Evolutionary conservation across 2,888 invertebrate genomes (phyloP).

Genomic region (Bruchidius siliquastri): DNA sequence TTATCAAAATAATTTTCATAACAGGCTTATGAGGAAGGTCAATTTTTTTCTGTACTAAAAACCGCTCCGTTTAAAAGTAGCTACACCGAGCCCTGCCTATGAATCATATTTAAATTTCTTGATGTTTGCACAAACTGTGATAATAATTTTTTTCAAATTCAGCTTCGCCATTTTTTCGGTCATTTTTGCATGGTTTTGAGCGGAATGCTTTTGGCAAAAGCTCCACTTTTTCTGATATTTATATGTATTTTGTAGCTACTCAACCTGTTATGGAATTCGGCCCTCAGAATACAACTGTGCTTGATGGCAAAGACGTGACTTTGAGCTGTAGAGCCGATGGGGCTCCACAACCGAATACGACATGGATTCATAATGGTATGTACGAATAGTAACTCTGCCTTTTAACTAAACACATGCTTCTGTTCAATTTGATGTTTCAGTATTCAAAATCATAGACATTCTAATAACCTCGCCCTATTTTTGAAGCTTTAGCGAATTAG

Average conservation of each 20-base stretch:
- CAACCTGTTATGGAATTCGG: slow-evolving; percentile 80
- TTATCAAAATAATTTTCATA: no score
- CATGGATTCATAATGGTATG: slow-evolving; percentile 90
- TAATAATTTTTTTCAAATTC: neutral
- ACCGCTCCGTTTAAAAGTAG: no score
- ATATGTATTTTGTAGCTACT: slow-evolving; percentile 54
- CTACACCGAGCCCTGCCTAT: no score
- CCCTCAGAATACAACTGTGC: slow-evolving; percentile 81
- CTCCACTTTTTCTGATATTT: neutral
- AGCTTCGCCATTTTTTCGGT: neutral
- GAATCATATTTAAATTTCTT: neutral
- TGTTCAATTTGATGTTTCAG: neutral
- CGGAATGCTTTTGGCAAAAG: neutral
- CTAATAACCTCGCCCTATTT: slow-evolving; percentile 2
- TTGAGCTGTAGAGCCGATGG: slow-evolving; percentile 84
- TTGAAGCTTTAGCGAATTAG: neutral
- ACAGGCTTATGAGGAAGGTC: no score
- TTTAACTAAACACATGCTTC: neutral
- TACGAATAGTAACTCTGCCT: slow-evolving; percentile 11
- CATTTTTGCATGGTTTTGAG: neutral
- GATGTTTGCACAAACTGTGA: neutral
- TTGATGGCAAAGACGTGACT: slow-evolving; percentile 90
- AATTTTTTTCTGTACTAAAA: no score
- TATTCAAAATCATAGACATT: neutral
- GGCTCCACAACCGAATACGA: slow-evolving; percentile 84